These are phyloP conservation scores for Muraenolepis orangiensis DNA, from an alignment of 2,797 vertebrate genomes.

Conservation along the genomic window DNA sequence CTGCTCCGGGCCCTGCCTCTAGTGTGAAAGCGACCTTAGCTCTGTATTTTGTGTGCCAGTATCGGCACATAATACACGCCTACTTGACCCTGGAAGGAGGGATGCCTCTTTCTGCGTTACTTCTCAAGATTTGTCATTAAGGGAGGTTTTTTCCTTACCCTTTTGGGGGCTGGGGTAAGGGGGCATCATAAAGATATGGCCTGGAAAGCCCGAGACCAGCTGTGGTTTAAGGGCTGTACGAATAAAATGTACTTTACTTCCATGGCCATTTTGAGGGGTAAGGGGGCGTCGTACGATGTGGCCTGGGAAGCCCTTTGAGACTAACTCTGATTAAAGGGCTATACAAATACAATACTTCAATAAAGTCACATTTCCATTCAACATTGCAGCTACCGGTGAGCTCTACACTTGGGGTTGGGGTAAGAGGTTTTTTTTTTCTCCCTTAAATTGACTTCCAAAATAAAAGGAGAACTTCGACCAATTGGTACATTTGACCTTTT, in stretches of 20 bases:
- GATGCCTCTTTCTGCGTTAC: neutral
- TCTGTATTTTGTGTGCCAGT: neutral
- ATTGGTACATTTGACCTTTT: too few species aligned
- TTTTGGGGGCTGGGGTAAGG: too few species aligned
- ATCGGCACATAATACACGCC: neutral
- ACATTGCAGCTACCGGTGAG: slow-evolving; percentile 77
- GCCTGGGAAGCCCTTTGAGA: neutral
- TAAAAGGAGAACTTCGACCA: too few species aligned
- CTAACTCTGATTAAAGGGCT: neutral
- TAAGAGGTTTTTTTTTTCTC: slow-evolving; percentile 62
- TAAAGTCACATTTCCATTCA: slow-evolving; percentile 13
- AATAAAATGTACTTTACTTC: too few species aligned
- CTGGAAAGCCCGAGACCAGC: too few species aligned
- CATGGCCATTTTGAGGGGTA: neutral
- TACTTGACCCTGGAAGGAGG: neutral
- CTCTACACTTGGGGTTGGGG: slow-evolving; percentile 99
- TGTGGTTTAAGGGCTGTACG: too few species aligned
- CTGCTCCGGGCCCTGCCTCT: too few species aligned
- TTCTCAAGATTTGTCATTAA: neutral
- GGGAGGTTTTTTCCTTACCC: too few species aligned
- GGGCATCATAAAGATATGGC: too few species aligned
- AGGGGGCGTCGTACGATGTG: neutral
- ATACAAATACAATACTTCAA: neutral
- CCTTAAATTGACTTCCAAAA: neutral
- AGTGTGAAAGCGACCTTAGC: too few species aligned